phyloP scores from a whole-genome alignment of 37 sponge, comb jelly and placozoan genomes.

The Mnemiopsis leidyi region DNA sequence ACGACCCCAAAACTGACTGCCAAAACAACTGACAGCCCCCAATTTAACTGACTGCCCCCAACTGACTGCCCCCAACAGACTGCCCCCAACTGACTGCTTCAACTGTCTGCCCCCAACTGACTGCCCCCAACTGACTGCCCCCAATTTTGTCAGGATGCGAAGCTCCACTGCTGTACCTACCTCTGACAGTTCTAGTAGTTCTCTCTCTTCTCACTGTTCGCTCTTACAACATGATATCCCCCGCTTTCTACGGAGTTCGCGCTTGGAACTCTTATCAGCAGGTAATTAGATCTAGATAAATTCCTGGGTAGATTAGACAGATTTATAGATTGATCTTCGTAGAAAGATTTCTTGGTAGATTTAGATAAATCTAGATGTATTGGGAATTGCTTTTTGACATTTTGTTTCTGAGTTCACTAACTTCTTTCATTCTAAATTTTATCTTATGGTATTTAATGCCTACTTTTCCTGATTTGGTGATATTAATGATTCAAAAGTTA shows the following conservation, averaged over 20 bases:
- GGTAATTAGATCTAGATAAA: background rate
- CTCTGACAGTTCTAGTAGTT: background rate
- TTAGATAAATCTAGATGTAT: too few relatives aligned
- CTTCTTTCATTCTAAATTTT: background rate
- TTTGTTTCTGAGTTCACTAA: too few relatives aligned
- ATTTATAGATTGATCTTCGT: too few relatives aligned
- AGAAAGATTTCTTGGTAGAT: too few relatives aligned
- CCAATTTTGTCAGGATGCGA: background rate
- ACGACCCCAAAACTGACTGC: too few relatives aligned
- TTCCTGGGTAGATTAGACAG: background rate
- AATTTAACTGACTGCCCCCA: too few relatives aligned
- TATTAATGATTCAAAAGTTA: too few relatives aligned
- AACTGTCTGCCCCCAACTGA: too few relatives aligned
- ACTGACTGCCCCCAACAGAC: background rate
- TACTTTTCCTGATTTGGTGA: too few relatives aligned
- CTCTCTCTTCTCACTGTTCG: background rate
- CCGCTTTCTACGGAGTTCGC: conserved; percentile 28
- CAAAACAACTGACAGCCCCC: too few relatives aligned
- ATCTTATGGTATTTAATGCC: too few relatives aligned
- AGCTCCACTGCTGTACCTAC: background rate
- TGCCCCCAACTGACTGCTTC: too few relatives aligned
- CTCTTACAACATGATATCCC: background rate
- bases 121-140: background rate
- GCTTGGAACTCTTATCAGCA: conserved; percentile 31
- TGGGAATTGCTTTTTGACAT: background rate